These are phyloP conservation scores for Anguilla japonica DNA, from an alignment of 2,113 vertebrate genomes.

Conservation along the genomic window DNA sequence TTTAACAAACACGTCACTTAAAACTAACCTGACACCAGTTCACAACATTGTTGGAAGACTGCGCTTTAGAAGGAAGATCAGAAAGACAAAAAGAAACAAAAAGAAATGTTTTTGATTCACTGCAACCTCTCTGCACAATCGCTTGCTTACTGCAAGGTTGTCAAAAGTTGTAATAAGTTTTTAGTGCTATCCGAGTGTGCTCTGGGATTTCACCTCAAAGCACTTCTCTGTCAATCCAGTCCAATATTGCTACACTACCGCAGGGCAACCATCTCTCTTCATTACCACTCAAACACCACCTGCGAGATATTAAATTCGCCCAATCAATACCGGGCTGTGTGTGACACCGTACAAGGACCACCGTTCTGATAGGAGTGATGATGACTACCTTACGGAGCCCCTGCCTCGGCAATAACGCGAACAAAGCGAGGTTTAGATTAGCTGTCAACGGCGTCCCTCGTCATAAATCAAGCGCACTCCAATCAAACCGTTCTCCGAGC, in stretches of 20 bases:
- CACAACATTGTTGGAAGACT: background rate
- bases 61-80: no score
- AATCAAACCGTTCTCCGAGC: background rate
- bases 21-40: background rate
- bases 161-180: no score
- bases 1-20: background rate
- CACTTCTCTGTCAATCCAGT: background rate
- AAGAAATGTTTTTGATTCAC: no score
- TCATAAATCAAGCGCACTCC: background rate
- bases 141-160: no score
- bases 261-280: background rate
- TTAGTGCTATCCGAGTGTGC: no score
- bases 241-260: background rate
- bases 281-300: background rate
- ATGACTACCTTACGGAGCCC: background rate
- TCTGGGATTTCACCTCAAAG: background rate
- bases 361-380: background rate
- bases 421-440: background rate
- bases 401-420: background rate
- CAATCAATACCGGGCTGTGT: no score
- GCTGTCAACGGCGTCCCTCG: background rate
- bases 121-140: no score
- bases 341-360: background rate
- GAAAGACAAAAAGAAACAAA: no score
- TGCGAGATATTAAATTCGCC: background rate